phyloP scores from a whole-genome alignment of 2,888 invertebrate genomes.

The Notodonta ziczac region DNA sequence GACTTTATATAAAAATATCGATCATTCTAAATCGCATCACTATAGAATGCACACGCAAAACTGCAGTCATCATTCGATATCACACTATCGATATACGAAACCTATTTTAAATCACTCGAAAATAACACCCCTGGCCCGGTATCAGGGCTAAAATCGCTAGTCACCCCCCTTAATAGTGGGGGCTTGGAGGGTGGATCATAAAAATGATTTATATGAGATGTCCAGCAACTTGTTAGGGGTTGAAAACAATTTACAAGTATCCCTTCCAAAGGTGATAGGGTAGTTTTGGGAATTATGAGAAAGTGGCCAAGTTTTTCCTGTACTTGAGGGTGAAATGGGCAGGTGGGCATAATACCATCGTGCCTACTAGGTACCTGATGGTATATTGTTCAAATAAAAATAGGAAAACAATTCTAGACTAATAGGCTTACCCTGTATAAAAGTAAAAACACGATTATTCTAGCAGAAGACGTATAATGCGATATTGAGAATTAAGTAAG shows the following conservation, averaged over 20 bases:
- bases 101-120: slow-evolving; percentile 70
- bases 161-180: slow-evolving; percentile 59
- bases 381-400: too few species aligned
- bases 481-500: too few species aligned
- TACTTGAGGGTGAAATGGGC: slow-evolving; percentile 2
- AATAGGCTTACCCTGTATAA: too few species aligned
- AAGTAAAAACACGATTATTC: too few species aligned
- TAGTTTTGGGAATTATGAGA: slow-evolving; percentile 43
- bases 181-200: slow-evolving; percentile 63
- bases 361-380: too few species aligned
- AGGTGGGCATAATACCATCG: not conserved
- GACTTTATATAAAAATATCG: not conserved
- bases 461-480: too few species aligned
- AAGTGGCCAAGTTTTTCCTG: not conserved
- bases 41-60: slow-evolving; percentile 61
- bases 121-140: slow-evolving; percentile 45
- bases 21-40: slow-evolving; percentile 26
- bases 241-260: slow-evolving; percentile 77
- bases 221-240: slow-evolving; percentile 76
- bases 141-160: slow-evolving; percentile 60
- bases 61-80: slow-evolving; percentile 66
- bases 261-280: slow-evolving; percentile 52
- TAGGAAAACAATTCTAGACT: too few species aligned
- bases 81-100: slow-evolving; percentile 57
- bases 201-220: slow-evolving; percentile 82